These are phyloP conservation scores for Cyclophora albipunctata DNA, from an alignment of 2,888 invertebrate genomes.

Conservation along the genomic window DNA sequence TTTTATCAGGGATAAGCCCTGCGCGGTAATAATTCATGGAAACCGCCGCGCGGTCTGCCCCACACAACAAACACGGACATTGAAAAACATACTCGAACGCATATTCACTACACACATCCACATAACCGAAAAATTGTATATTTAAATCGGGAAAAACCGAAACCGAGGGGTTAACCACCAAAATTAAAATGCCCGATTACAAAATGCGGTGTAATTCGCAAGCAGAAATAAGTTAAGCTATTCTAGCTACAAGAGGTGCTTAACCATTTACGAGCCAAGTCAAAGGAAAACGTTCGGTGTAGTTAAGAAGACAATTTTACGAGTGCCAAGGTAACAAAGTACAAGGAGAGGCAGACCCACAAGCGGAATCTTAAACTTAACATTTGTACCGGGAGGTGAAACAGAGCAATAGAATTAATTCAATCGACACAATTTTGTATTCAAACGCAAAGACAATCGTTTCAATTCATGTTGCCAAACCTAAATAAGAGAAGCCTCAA, in stretches of 20 bases:
- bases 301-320: slow-evolving; percentile 26
- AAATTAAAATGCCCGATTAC: too few relatives aligned
- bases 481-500: slow-evolving; percentile 54
- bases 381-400: slow-evolving; percentile 56
- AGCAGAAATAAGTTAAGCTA: too few relatives aligned
- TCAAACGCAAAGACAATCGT: slow-evolving; percentile 60
- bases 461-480: slow-evolving; percentile 47
- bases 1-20: slow-evolving; percentile 52
- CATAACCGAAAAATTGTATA: background rate
- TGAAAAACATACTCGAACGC: slow-evolving; percentile 13
- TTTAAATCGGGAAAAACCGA: too few relatives aligned
- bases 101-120: background rate
- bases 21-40: slow-evolving; percentile 48
- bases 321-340: slow-evolving; percentile 36
- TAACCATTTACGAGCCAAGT: slow-evolving; percentile 18
- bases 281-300: slow-evolving; percentile 28
- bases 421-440: slow-evolving; percentile 65
- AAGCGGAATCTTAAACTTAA: slow-evolving; percentile 55
- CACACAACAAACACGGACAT: slow-evolving; percentile 8
- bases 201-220: too few relatives aligned
- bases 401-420: slow-evolving; percentile 71
- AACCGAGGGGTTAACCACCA: too few relatives aligned
- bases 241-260: slow-evolving; percentile 2
- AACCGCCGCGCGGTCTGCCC: slow-evolving; percentile 26
- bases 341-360: slow-evolving; percentile 33